A percentile compares a stretch with the other conserved stretches of the same genome.
These are phyloP conservation scores for Thalassoma bifasciatum DNA, from an alignment of 2,113 vertebrate genomes.

Conservation along the genomic window DNA sequence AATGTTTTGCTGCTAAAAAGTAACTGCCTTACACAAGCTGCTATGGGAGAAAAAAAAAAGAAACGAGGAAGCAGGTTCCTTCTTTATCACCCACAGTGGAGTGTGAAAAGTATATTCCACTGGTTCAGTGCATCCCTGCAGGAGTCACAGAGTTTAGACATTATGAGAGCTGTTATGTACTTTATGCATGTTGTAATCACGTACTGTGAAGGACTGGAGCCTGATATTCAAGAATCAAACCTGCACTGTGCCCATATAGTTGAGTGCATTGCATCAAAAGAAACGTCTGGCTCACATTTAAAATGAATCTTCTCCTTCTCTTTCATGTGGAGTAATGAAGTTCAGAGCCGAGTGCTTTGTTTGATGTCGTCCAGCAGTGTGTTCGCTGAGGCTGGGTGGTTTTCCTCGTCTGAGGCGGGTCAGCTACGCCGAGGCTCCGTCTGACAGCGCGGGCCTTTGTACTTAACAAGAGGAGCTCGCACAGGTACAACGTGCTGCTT, in stretches of 20 bases:
- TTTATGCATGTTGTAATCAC: not conserved
- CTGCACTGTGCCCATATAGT: conserved; percentile 20
- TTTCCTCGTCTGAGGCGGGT: conserved; percentile 57
- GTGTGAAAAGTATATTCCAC: conserved; percentile 4
- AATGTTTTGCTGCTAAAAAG: conserved; percentile 46
- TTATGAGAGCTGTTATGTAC: not conserved
- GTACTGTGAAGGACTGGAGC: conserved; percentile 15
- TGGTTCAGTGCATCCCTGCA: not conserved
- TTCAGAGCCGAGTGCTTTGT: conserved; percentile 53
- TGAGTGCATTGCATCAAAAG: conserved; percentile 74
- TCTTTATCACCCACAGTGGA: not conserved
- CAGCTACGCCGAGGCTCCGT: conserved; percentile 34
- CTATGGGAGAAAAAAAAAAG: conserved; percentile 5
- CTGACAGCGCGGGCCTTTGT: conserved; percentile 69
- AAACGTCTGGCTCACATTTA: conserved; percentile 42
- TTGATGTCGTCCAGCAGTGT: conserved; percentile 70
- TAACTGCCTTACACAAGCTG: conserved; percentile 19
- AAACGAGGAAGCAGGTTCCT: not conserved
- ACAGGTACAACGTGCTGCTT: conserved; percentile 61
- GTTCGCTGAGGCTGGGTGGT: conserved; percentile 62
- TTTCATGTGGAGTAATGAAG: conserved; percentile 79
- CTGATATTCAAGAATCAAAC: conserved; percentile 6
- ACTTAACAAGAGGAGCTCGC: conserved; percentile 65
- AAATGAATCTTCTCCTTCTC: conserved; percentile 49
- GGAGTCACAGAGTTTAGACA: not conserved